These are phyloP conservation scores for Cybosia mesomella DNA, from an alignment of 2,888 invertebrate genomes.

Conservation along the genomic window DNA sequence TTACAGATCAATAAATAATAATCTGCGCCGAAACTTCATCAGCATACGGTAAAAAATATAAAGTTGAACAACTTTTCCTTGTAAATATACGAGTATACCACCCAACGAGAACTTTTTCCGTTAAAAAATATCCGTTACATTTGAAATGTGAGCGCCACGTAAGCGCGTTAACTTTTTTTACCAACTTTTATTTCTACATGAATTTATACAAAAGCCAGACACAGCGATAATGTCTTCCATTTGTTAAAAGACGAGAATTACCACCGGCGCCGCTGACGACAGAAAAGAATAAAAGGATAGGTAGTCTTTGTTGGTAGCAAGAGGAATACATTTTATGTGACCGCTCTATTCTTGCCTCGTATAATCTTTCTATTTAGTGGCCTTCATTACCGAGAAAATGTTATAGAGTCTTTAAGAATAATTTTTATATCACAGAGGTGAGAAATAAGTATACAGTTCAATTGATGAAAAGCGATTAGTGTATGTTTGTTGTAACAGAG, in stretches of 20 bases:
- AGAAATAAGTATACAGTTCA: not conserved
- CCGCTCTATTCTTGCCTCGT: not conserved
- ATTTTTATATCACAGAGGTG: not conserved
- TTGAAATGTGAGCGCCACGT: slow-evolving; percentile 71
- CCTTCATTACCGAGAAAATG: not conserved
- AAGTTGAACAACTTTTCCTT: not conserved
- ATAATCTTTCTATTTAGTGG: slow-evolving; percentile 4
- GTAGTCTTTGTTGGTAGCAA: slow-evolving; percentile 49
- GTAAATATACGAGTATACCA: slow-evolving; percentile 39
- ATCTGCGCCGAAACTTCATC: not conserved
- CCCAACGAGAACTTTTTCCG: slow-evolving; percentile 61
- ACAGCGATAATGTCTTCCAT: slow-evolving; percentile 76
- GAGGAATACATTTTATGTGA: slow-evolving; percentile 72
- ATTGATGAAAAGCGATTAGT: not conserved
- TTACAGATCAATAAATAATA: not conserved
- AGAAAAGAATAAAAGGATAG: slow-evolving; percentile 59
- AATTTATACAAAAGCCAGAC: slow-evolving; percentile 83
- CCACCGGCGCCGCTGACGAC: slow-evolving; percentile 72
- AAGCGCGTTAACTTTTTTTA: slow-evolving; percentile 78
- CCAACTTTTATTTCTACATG: slow-evolving; percentile 77
- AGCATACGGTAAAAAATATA: not conserved
- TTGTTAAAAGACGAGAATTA: slow-evolving; percentile 77
- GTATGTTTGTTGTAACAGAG: not conserved
- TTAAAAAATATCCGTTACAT: slow-evolving; percentile 71
- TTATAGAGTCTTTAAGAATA: not conserved